Conservation (phyloP, 2,888 invertebrate genomes). For the Ormia ochracea region DNA sequence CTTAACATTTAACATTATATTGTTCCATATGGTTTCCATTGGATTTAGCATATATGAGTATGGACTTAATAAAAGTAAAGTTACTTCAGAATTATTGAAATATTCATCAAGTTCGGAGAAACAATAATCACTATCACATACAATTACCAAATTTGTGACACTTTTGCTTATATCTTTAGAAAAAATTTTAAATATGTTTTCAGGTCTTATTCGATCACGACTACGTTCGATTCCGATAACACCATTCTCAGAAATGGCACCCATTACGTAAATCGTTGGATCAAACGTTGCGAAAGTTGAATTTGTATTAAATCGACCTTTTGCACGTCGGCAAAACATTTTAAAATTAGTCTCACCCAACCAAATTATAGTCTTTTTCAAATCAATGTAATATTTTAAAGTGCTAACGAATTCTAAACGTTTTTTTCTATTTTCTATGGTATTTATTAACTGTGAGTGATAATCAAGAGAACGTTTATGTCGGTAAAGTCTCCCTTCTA, state of each 20-base stretch:
- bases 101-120: conserved; percentile 58
- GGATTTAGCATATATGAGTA: conserved; percentile 58
- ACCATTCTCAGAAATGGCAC: conserved; percentile 43
- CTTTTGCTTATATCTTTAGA: conserved; percentile 15
- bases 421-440: conserved; percentile 48
- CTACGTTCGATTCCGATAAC: conserved; percentile 36
- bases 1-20: conserved; percentile 48
- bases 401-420: conserved; percentile 52
- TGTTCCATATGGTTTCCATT: conserved; percentile 52
- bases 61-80: conserved; percentile 54
- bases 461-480: conserved; percentile 49
- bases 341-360: conserved; percentile 53
- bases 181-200: conserved; percentile 41
- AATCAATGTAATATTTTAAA: conserved; percentile 48
- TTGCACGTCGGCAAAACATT: conserved; percentile 59
- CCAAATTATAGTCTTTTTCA: conserved; percentile 51
- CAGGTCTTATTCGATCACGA: conserved; percentile 44
- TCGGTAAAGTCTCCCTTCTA: conserved; percentile 55
- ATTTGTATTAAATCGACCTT: conserved; percentile 57
- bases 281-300: conserved; percentile 55
- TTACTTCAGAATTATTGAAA: conserved; percentile 60
- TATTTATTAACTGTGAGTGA: conserved; percentile 47
- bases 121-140: conserved; percentile 60
- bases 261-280: conserved; percentile 53
- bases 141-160: conserved; percentile 53